These are phyloP conservation scores for Nestor notabilis DNA, from an alignment of 2,113 vertebrate species.

Conservation along the genomic window DNA sequence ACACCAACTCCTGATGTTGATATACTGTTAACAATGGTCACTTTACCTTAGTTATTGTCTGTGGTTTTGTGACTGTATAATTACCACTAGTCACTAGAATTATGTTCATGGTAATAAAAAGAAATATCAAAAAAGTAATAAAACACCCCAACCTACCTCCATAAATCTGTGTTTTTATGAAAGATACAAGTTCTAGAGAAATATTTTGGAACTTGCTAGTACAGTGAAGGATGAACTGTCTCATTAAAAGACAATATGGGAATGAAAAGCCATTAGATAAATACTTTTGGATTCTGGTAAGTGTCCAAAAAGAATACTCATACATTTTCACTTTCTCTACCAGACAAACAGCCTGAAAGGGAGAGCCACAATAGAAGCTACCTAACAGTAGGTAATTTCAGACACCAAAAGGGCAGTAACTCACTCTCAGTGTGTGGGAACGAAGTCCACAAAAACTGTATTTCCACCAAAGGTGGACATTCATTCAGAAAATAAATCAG, in stretches of 20 bases:
- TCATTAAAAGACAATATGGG: not conserved
- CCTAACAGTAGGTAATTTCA: not conserved
- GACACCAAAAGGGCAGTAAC: not conserved
- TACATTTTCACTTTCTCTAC: not conserved
- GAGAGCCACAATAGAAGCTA: not conserved
- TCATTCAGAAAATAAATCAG: not conserved
- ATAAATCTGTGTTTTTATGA: not conserved
- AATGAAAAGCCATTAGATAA: not conserved
- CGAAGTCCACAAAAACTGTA: not conserved
- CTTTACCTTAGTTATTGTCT: not conserved
- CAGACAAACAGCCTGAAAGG: not conserved
- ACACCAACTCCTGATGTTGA: not conserved
- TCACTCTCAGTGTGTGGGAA: not conserved
- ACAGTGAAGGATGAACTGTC: not conserved
- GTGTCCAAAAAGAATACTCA: not conserved
- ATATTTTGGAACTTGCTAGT: not conserved
- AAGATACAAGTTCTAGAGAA: not conserved
- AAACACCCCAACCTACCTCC: not conserved
- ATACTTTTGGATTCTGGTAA: not conserved
- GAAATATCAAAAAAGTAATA: not conserved
- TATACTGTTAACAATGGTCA: not conserved
- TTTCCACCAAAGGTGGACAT: not conserved
- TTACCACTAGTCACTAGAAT: not conserved
- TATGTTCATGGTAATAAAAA: not conserved
- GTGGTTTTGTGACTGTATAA: not conserved